phyloP scores from a whole-genome alignment of 2,113 vertebrate genomes.

The Scartelaos histophorus region DNA sequence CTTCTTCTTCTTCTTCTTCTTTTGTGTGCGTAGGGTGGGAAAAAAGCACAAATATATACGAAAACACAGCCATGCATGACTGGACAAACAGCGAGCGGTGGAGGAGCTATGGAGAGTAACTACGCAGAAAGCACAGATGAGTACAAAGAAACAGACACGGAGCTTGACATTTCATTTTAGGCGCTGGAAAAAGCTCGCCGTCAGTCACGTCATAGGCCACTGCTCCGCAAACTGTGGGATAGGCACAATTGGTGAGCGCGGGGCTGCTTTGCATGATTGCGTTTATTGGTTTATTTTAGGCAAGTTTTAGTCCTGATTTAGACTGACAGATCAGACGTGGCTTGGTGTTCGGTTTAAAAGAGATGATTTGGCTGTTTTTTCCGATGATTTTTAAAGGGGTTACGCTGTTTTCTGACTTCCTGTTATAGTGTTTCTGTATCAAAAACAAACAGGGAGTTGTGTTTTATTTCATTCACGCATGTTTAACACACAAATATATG shows the following conservation, averaged over 20 bases:
- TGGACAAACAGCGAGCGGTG: constrained; percentile 53
- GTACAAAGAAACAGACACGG: constrained; percentile 23
- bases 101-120: constrained; percentile 53
- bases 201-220: constrained; percentile 2
- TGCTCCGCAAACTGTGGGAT: neutral
- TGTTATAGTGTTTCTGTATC: too few species aligned
- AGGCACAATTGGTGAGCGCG: neutral
- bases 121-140: constrained; percentile 52
- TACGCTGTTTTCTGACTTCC: too few species aligned
- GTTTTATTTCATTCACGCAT: too few species aligned
- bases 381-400: neutral
- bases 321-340: neutral
- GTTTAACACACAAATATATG: too few species aligned
- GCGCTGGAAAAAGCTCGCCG: neutral
- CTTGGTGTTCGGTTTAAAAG: neutral
- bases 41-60: constrained; percentile 25
- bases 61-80: constrained; percentile 43
- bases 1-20: constrained; percentile 18
- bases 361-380: neutral
- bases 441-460: too few species aligned
- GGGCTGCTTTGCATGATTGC: neutral
- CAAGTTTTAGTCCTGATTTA: neutral
- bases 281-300: neutral
- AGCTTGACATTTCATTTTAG: constrained; percentile 12
- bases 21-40: constrained; percentile 47